Evolutionary conservation across 2,888 invertebrate species (phyloP), one percentile per base, ranked within the genome.

Genomic region (Melinaea menophilus): DNA sequence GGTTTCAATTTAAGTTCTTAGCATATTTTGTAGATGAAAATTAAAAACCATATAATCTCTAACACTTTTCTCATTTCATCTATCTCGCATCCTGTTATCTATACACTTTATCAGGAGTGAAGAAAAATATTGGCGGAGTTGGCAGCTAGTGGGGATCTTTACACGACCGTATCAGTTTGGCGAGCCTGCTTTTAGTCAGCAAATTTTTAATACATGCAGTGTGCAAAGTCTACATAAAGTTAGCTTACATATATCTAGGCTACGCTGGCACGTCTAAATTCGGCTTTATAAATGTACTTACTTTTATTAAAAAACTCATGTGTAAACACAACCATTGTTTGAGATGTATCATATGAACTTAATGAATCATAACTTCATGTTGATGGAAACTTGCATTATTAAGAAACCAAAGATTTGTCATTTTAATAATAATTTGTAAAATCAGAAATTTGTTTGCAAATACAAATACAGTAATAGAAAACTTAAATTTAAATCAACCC

Each of bases 121-220:
- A 65, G 65, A 67, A 67, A 67, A 65, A 67, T 67, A 67, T 67
- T 67, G 67, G 61, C 65, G 61, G 55, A 67, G 55, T 63, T 67
- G 67, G 67, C 65, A 67, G 65, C 65, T 65, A 61, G 58, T 62
- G 54, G 58, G 65, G 61, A 65, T 67, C 67, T 65, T 62, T 64
- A 63, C 59, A 63, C 63, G 65, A 65, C 61, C 54, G 57, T 61
- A 65, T 61, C 56, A 63, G 58, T 61, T 41, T 11, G 59, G 59
- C 64, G 64, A 64, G 64, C 61, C 61, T 61, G 65, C 61, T 59
- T 37, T 37, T 61, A 67, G 67, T 71, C 64, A 67, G 70, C 71
- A 69, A 57, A 69, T 71, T 72, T 72, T 73, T 71, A 75, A 71
- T 74, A 73, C 71, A 71, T 70, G 69, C 69, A 66, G 64, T 61